These are phyloP conservation scores for Neodon shergylaensis DNA, from an alignment of 2,113 vertebrate genomes.

Conservation along the genomic window DNA sequence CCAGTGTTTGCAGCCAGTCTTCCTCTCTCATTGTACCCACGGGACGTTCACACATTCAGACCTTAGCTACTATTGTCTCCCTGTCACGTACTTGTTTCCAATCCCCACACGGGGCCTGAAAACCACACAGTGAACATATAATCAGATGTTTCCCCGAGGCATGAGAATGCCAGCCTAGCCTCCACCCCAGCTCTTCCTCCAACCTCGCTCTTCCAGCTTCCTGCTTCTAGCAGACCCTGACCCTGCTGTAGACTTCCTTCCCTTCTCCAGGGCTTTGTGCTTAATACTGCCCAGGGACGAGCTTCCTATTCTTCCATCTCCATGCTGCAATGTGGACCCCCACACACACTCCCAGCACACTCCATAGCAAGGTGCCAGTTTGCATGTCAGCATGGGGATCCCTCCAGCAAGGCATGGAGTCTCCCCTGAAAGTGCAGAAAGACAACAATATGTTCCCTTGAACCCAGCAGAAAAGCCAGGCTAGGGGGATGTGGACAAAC, in stretches of 20 bases:
- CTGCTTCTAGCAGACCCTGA: neutral
- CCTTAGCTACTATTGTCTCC: neutral
- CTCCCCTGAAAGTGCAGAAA: neutral
- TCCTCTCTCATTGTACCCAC: neutral
- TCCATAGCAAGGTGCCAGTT: neutral
- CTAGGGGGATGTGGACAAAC: neutral
- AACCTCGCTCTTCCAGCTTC: neutral
- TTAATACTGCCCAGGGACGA: neutral
- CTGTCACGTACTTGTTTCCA: neutral
- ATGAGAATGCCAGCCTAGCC: neutral
- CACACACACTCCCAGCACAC: accelerated
- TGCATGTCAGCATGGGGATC: neutral
- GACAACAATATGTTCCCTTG: neutral
- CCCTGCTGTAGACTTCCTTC: neutral
- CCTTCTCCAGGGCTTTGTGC: neutral
- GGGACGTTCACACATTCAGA: neutral
- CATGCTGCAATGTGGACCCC: neutral
- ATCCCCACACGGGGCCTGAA: neutral
- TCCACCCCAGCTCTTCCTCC: neutral
- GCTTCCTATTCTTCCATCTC: neutral
- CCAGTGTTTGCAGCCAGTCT: neutral
- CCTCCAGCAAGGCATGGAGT: neutral
- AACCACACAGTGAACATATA: neutral
- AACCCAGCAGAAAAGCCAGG: neutral
- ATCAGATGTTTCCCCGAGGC: neutral